Conservation (phyloP, 2,888 invertebrate genomes). For the Acronicta psi region DNA sequence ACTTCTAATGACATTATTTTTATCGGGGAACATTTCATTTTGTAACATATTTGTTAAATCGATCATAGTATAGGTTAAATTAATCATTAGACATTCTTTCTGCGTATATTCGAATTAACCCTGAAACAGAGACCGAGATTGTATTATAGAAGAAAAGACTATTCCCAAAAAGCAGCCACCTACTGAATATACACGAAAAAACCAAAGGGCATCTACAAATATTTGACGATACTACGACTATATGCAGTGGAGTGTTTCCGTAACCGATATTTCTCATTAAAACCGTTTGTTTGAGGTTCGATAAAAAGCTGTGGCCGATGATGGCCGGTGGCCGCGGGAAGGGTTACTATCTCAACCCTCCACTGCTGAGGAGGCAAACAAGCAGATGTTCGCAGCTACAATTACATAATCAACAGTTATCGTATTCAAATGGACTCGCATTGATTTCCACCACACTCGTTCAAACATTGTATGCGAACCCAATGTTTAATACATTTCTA, state of each 20-base stretch:
- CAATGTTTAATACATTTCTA: slow-evolving; percentile 37
- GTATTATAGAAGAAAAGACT: slow-evolving; percentile 55
- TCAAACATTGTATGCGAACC: slow-evolving; percentile 41
- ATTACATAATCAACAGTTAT: slow-evolving; percentile 86
- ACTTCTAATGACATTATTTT: too few relatives aligned
- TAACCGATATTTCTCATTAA: slow-evolving; percentile 88
- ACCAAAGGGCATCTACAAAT: slow-evolving; percentile 71
- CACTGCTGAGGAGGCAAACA: slow-evolving; percentile 75
- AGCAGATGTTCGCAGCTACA: slow-evolving; percentile 83
- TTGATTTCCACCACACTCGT: slow-evolving; percentile 61
- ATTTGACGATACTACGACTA: slow-evolving; percentile 76
- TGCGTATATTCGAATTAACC: slow-evolving; percentile 47
- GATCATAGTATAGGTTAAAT: background rate
- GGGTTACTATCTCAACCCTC: slow-evolving; percentile 76
- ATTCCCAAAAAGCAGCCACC: slow-evolving; percentile 43
- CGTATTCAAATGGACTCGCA: slow-evolving; percentile 81
- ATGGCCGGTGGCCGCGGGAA: slow-evolving; percentile 80
- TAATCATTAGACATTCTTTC: slow-evolving; percentile 16
- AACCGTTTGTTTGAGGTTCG: slow-evolving; percentile 77
- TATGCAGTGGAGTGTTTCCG: slow-evolving; percentile 83
- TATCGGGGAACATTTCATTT: too few relatives aligned
- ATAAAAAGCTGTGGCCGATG: slow-evolving; percentile 81
- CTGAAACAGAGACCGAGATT: slow-evolving; percentile 53
- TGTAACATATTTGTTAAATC: too few relatives aligned
- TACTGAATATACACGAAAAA: slow-evolving; percentile 52